Conservation (phyloP, 2,888 invertebrate species). For the Pyrgus malvae region DNA sequence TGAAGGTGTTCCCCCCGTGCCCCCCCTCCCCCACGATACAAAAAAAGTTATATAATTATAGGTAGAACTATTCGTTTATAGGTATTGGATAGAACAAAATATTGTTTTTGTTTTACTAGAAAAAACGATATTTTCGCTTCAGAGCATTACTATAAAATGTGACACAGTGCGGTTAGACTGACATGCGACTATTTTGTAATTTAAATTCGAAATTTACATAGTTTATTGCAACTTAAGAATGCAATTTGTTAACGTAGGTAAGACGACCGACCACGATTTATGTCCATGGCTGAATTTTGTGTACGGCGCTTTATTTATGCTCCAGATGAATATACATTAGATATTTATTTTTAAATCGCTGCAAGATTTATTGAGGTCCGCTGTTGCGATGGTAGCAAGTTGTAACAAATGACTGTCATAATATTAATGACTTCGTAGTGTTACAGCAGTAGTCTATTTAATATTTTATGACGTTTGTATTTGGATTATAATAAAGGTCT, state of each 20-base stretch:
- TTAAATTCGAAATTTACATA: conserved; percentile 73
- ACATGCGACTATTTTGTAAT: conserved; percentile 48
- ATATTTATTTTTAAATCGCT: conserved; percentile 24
- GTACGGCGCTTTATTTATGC: conserved; percentile 38
- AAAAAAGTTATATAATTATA: too few species aligned
- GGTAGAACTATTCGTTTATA: too few species aligned
- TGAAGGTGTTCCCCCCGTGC: too few species aligned
- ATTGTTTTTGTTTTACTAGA: too few species aligned
- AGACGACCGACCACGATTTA: conserved; percentile 51
- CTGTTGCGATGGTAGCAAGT: conserved; percentile 2
- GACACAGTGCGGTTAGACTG: neutral
- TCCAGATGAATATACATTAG: conserved; percentile 28
- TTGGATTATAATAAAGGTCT: too few species aligned
- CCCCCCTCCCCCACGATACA: too few species aligned
- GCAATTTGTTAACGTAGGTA: conserved; percentile 64
- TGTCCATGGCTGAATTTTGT: conserved; percentile 44
- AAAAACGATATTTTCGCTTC: too few species aligned
- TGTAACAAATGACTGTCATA: conserved; percentile 12
- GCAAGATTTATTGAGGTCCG: conserved; percentile 20
- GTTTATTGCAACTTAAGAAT: conserved; percentile 70
- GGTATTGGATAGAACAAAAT: too few species aligned
- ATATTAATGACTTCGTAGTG: too few species aligned
- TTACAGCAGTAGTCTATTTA: too few species aligned
- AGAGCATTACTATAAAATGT: too few species aligned
- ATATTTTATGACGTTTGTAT: neutral